Base-by-base conservation (phyloP, 2,888 invertebrate species). In the Neelides folsomi region DNA sequence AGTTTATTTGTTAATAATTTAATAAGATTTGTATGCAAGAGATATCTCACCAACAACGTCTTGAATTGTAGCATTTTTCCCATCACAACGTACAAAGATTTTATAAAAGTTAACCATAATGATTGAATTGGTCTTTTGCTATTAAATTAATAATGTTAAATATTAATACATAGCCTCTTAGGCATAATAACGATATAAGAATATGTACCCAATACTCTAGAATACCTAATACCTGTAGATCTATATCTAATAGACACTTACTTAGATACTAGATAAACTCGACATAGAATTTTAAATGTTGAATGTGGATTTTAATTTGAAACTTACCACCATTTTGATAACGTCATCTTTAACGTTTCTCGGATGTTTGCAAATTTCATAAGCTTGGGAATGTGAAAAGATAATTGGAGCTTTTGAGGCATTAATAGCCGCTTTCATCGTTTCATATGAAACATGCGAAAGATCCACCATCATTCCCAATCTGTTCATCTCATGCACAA, bases 391-490 rank as follows among this genome's bases (percentile, higher is more conserved):
- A 69, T 88, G 88, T 42, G 86, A 86, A 74, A 86, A 88, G 60
- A 88, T 81, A 60, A 87, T 84, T 13, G 88, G 88, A 12, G 88
- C 86, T 66, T 80, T 79, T 35, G 83, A 81, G 55, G 80, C 79
- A 20, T 79, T 77, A 40, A 89, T 72, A 16, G 84, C 83, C 68
- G 84, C 85, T 45, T 79, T 76, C 87, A 87, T 87, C 20, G 86
- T 86, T 50, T 80, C 77, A 39, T 77, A 77, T 6, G 86, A 84
- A 49, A 86, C 86, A 71, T 88, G 85, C 7, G 83, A 83, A 62
- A 86, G 71, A 70, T 89, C 88, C 59, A 88, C 83, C 70, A 88
- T 77, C 85, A 88, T 88, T 20, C 88, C 88, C 55, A 88, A 75
- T 2, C 87, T 79, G 73, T 88, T 88, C 87, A 88, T 87, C 73